Evolutionary conservation across 1,140 invertebrate species (phyloP), one percentile per base, ranked within the genome.

Genomic region (Pollicipes pollicipes): DNA sequence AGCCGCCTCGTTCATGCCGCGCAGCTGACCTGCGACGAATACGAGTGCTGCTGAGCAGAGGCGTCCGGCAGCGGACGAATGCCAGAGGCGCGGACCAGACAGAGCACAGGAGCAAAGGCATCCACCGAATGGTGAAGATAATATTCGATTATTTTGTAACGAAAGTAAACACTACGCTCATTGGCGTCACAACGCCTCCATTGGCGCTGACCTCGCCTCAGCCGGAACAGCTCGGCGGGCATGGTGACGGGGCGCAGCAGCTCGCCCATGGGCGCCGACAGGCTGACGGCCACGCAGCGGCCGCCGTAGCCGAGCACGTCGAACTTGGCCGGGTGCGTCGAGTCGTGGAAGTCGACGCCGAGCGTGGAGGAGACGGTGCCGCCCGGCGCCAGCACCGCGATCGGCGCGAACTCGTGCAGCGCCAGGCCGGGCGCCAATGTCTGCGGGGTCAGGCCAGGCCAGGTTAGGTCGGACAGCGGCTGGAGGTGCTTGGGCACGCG

Each of bases 261-360:
- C 82, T 98, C 96, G 0, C 95, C 94, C 66, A 97, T 86, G 10
- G 89, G 87, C 35, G 93, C 87, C 76, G 88, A 88, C 30, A 98
- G 83, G 69, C 81, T 86, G 58, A 95, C 83, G 29, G 81, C 79
- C 45, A 78, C 84, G 82, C 73, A 83, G 78, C 84, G 84, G 31
- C 87, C 79, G 71, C 81, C 85, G 45, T 24, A 10, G 73, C 86
- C 87, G 26, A 83, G 79, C 32, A 97, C 83, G 75, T 91, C 88
- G 79, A 97, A 89, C 66, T 85, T 85, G 8, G 90, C 88, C 0
- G 90, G 85, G 80, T 95, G 92, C 67, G 90, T 94, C 4, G 91
- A 92, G 79, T 98, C 95, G 74, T 93, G 94, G 78, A 94, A 98
- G 82, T 98, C 94, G 30, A 97, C 85, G 24, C 92, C 93, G 73